Evolutionary conservation across 2,888 invertebrate genomes (phyloP), one percentile per base, ranked within the genome.

Genomic region (Drosophila niveifrons): DNA sequence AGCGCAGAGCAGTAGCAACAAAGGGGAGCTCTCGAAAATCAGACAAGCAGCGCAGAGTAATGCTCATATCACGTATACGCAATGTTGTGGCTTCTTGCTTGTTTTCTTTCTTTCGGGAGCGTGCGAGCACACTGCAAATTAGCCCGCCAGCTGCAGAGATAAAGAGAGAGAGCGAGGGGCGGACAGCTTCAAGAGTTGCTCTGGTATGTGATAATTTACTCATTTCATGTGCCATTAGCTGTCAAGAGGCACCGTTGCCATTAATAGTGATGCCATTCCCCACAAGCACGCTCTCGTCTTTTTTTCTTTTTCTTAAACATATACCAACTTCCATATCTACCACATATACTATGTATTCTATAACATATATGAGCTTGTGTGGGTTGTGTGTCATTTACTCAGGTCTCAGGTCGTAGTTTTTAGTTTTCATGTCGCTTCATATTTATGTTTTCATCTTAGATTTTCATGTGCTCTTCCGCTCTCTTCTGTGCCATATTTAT

Each of bases 221-320:
- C 88, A 88, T 83, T 84, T 84, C 88, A 88, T 88, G 88, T 86
- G 84, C 87, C 75, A 88, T 88, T 86, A 81, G 79, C 78, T 88
- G 86, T 80, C 86, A 79, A 77, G 78, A 71, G 75, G 41, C 63
- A 48, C 58, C 50, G 52, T 41, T 69, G 64, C 65, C 74, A 66
- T 74, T 75, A 75, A 74, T 46, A 63, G 50, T 65, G 28, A 48
- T 52, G 58, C 17, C 34, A 18, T 9, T 23, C 23, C 23, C 9
- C 41, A n/a, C 50, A 44, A 43, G 4, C 28, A n/a, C 18, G 1
- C 31, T n/a, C 17, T 13, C n/a, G 10, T 2, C 2, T 10, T 10
- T 44, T 10, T 10, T 44, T 36, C 39, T 36, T 36, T 23, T 10
- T 48, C 44, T 34, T 36, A 28, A 7, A 8, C 28, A 7, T 23